Percentiles rank a stretch among this genome's conserved stretches.
Evolutionary conservation across 2,888 invertebrate species (phyloP).

Genomic region (Alviniconcha strummeri): DNA sequence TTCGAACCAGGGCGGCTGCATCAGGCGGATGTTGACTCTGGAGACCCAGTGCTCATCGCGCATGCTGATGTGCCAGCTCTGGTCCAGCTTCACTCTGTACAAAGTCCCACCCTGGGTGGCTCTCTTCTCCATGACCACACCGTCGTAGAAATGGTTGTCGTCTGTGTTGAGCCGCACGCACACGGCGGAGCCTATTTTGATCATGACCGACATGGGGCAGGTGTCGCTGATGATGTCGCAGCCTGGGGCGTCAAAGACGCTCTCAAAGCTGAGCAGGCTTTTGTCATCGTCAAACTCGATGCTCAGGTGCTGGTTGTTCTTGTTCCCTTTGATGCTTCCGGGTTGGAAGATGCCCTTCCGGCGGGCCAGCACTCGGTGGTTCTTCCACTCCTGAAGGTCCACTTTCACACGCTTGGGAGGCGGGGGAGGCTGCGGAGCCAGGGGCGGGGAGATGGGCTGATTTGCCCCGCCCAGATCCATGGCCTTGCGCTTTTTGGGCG

Average conservation of each 20-base stretch:
- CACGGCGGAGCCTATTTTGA: slow-evolving; percentile 86
- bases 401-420: slow-evolving; percentile 71
- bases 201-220: slow-evolving; percentile 86
- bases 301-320: slow-evolving; percentile 79
- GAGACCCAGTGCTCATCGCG: slow-evolving; percentile 80
- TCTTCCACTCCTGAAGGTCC: slow-evolving; percentile 94
- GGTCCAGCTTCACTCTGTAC: slow-evolving; percentile 23
- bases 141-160: slow-evolving; percentile 87
- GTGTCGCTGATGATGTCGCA: slow-evolving; percentile 95
- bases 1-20: slow-evolving; percentile 97
- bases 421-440: slow-evolving; percentile 19
- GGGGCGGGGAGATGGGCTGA: slow-evolving; percentile 9
- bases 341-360: slow-evolving; percentile 86
- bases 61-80: neutral
- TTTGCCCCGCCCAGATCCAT: slow-evolving; percentile 26
- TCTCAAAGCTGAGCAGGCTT: slow-evolving; percentile 80
- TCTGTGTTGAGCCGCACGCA: slow-evolving; percentile 79
- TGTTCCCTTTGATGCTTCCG: slow-evolving; percentile 83
- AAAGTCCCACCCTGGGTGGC: slow-evolving; percentile 12
- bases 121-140: slow-evolving; percentile 83
- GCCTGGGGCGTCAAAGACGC: slow-evolving; percentile 85
- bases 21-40: slow-evolving; percentile 90
- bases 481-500: slow-evolving; percentile 93
- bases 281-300: slow-evolving; percentile 89
- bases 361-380: slow-evolving; percentile 92